Conservation (phyloP, 2,113 vertebrate genomes). For the Phasianus colchicus region DNA sequence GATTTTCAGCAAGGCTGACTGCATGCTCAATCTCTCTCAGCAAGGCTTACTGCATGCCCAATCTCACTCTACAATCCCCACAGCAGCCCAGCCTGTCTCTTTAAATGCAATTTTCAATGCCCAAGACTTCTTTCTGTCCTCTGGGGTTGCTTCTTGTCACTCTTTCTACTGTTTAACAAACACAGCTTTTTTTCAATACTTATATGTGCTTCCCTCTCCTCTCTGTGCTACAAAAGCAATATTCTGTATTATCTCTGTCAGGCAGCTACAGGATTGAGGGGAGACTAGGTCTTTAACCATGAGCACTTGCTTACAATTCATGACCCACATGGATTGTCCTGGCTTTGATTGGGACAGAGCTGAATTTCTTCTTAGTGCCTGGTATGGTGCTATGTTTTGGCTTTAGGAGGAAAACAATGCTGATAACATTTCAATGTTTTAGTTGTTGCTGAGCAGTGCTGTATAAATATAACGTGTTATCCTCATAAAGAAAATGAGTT, state of each 20-base stretch:
- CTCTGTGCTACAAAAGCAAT: neutral
- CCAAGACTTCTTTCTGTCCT: neutral
- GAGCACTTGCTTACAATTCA: neutral
- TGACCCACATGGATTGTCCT: neutral
- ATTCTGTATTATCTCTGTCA: neutral
- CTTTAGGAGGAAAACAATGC: no score
- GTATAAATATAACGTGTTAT: neutral
- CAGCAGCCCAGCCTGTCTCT: neutral
- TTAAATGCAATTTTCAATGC: neutral
- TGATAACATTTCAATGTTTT: no score
- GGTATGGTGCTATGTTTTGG: no score
- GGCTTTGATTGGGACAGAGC: no score
- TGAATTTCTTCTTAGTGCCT: no score
- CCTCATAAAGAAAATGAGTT: accelerated
- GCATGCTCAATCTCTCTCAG: neutral
- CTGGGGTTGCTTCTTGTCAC: neutral
- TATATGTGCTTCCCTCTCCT: neutral
- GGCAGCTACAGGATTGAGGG: neutral
- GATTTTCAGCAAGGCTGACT: neutral
- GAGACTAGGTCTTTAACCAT: accelerated
- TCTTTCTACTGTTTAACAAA: neutral
- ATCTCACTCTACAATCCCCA: neutral
- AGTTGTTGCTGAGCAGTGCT: no score
- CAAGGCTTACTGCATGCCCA: neutral
- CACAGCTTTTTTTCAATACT: neutral